Evolutionary conservation across 2,113 vertebrate species (phyloP), one percentile per base, ranked within the genome.

Genomic region (Talpa occidentalis): DNA sequence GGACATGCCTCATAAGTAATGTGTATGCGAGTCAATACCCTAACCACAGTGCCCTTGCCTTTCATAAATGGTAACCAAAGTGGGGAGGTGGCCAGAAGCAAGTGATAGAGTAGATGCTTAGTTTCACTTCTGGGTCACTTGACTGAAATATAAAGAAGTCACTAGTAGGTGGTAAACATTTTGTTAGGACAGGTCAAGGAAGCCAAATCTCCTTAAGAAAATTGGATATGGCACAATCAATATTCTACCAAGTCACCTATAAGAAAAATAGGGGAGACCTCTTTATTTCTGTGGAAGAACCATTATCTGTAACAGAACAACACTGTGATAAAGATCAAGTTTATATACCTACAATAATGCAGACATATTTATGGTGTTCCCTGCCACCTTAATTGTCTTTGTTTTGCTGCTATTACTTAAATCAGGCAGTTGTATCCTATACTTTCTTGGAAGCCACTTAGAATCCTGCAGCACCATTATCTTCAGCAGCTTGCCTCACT

Each of bases 141-240:
- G 40, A n/a, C 6, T 86, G 28, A 42, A 73, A 70, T 14, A 52
- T 73, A 89, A 94, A 77, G 62, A 72, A 74, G 52, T 74, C 54
- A 69, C 66, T 88, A 47, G 40, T 67, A 83, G 72, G 78, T 40
- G 30, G 14, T 69, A 85, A 77, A 59, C 6, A 32, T 92, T 92
- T 86, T 78, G 85, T 67, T 88, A 82, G 40, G 30, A 88, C 28
- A 78, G 47, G 83, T 72, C 21, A 67, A 92, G 88, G 93, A 79
- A 60, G 37, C 40, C 88, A 19, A 52, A 78, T 96, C 70, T 95
- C 73, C 49, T 93, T 88, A 76, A 89, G 83, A 54, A 94, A 94
- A 93, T 79, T 32, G 30, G 24, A 78, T 64, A 81, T 56, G 88
- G 37, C 54, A 19, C 19, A 77, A 93, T 89, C 80, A 94, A 66